Conservation (phyloP, 2,888 invertebrate species). For the Sesia apiformis region DNA sequence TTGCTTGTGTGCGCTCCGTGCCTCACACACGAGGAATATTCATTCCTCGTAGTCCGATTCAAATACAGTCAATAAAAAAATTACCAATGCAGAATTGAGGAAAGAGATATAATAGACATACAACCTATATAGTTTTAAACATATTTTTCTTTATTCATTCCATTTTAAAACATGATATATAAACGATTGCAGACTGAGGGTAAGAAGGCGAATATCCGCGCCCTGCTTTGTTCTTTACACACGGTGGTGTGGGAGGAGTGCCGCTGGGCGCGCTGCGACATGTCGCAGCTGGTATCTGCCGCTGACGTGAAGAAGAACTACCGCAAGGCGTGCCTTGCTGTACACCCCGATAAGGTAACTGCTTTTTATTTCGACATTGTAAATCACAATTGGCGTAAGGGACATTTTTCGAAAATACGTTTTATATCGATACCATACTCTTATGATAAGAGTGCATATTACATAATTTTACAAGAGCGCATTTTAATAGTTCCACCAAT, state of each 20-base stretch:
- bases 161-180: too few species aligned
- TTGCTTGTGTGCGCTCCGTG: too few species aligned
- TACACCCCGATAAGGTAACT: conserved; percentile 97
- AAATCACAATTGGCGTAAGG: background rate
- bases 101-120: too few species aligned
- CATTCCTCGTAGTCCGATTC: too few species aligned
- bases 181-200: conserved; percentile 83
- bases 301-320: conserved; percentile 97
- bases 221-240: conserved; percentile 94
- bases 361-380: background rate
- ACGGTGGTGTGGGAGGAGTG: conserved; percentile 94
- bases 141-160: too few species aligned
- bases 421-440: conserved; percentile 10
- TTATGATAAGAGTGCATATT: too few species aligned
- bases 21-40: too few species aligned
- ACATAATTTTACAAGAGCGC: too few species aligned
- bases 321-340: conserved; percentile 94
- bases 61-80: too few species aligned
- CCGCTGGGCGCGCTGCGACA: conserved; percentile 94
- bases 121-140: too few species aligned
- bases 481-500: too few species aligned
- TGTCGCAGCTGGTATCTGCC: conserved; percentile 94
- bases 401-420: background rate
- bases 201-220: conserved; percentile 96
- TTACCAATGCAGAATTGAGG: too few species aligned